Conservation (phyloP, 1,140 invertebrate genomes). For the Drosophila ercepeae region DNA sequence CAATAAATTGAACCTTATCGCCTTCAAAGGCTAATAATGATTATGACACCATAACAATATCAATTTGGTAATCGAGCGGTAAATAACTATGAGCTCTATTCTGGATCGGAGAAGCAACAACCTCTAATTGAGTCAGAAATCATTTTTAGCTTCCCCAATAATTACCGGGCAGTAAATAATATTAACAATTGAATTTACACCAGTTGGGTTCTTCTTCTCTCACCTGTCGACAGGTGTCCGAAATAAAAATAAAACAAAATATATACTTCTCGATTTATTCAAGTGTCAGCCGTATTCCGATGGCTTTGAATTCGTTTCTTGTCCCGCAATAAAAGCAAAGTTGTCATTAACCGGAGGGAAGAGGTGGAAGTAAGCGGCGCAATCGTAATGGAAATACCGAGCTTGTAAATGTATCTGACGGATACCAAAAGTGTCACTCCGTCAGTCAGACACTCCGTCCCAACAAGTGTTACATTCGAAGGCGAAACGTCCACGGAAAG, state of each 20-base stretch:
- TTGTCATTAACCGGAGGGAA: conserved; percentile 60
- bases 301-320: conserved; percentile 42
- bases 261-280: conserved; percentile 53
- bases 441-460: conserved; percentile 5
- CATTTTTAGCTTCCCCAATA: conserved; percentile 7
- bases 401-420: conserved; percentile 45
- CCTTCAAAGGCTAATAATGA: conserved; percentile 29
- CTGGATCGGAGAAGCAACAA: conserved; percentile 8
- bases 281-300: conserved; percentile 45
- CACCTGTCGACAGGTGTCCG: conserved; percentile 48
- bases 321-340: conserved; percentile 53
- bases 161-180: conserved; percentile 19
- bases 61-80: conserved; percentile 54
- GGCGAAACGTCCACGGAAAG: conserved; percentile 29
- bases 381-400: conserved; percentile 34
- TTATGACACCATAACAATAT: conserved; percentile 56
- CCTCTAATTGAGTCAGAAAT: conserved; percentile 42
- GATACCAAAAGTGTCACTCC: conserved; percentile 39
- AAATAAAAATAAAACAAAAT: conserved; percentile 9
- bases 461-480: conserved; percentile 44
- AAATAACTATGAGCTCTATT: conserved; percentile 51
- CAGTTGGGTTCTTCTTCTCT: conserved; percentile 21
- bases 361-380: conserved; percentile 30
- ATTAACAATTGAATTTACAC: conserved; percentile 43
- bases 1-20: conserved; percentile 64